phyloP scores from a whole-genome alignment of 64 coral and sea anemone genomes.

The Anthopleura sola region DNA sequence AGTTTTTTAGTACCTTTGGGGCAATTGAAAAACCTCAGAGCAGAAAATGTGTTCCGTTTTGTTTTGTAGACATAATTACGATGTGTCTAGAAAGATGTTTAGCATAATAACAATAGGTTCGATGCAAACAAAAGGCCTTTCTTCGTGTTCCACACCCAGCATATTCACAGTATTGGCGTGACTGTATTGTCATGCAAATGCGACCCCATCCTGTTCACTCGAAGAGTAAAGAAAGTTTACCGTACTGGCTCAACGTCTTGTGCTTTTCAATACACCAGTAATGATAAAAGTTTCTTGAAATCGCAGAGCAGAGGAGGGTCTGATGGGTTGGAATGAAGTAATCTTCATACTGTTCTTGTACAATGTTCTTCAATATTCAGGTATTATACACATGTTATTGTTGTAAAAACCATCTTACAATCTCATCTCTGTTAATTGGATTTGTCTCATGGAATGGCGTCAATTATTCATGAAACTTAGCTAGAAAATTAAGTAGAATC shows the following conservation, averaged over 20 bases:
- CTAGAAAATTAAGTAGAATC: no score
- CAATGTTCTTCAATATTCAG: background rate
- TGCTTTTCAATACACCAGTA: background rate
- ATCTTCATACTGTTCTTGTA: background rate
- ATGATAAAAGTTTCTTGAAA: background rate
- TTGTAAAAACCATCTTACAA: background rate
- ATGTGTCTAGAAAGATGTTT: background rate
- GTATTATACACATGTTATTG: background rate
- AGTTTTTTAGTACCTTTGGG: background rate
- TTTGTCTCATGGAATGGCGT: background rate
- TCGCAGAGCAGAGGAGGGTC: background rate
- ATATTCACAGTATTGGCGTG: background rate
- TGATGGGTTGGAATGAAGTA: background rate
- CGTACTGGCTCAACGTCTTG: background rate
- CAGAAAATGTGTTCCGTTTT: background rate
- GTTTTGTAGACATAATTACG: background rate
- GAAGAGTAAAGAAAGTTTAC: slow-evolving; percentile 2
- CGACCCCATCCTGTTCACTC: background rate
- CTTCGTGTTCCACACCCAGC: background rate
- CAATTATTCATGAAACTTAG: no score
- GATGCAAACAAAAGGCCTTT: slow-evolving; percentile 3
- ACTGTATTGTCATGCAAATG: slow-evolving; percentile 7
- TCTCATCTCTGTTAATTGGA: background rate
- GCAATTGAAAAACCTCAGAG: no score
- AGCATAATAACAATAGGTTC: background rate